phyloP scores from a whole-genome alignment of 2,797 vertebrate genomes.

The Spheniscus humboldti region DNA sequence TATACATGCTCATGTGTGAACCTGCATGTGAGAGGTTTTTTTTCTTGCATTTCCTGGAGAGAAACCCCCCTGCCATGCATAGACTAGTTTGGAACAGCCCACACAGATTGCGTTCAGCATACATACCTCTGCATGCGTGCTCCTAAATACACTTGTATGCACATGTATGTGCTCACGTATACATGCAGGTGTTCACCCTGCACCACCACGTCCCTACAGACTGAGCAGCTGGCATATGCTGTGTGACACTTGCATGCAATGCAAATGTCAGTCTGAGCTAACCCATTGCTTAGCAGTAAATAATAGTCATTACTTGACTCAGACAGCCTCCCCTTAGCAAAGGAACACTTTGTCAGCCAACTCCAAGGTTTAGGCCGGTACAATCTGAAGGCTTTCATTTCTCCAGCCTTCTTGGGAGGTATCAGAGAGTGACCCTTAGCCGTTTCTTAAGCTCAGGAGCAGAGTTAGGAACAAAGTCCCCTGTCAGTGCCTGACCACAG shows the following conservation, averaged over 20 bases:
- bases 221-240: accelerated
- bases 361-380: background rate
- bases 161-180: accelerated
- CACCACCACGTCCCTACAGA: background rate
- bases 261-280: background rate
- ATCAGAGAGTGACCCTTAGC: background rate
- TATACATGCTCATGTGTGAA: accelerated
- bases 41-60: background rate
- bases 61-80: background rate
- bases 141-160: accelerated
- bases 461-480: background rate
- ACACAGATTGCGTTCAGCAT: background rate
- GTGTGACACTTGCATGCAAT: background rate
- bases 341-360: background rate
- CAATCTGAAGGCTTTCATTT: background rate
- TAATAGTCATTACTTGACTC: background rate
- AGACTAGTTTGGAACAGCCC: background rate
- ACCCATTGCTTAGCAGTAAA: background rate
- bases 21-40: background rate
- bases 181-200: background rate
- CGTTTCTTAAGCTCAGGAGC: background rate
- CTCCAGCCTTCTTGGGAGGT: background rate
- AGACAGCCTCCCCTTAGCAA: background rate
- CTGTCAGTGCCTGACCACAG: background rate
- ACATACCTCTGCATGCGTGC: accelerated